Evolutionary conservation across 2,113 vertebrate species (phyloP).

Genomic region (Ammodytes dubius): DNA sequence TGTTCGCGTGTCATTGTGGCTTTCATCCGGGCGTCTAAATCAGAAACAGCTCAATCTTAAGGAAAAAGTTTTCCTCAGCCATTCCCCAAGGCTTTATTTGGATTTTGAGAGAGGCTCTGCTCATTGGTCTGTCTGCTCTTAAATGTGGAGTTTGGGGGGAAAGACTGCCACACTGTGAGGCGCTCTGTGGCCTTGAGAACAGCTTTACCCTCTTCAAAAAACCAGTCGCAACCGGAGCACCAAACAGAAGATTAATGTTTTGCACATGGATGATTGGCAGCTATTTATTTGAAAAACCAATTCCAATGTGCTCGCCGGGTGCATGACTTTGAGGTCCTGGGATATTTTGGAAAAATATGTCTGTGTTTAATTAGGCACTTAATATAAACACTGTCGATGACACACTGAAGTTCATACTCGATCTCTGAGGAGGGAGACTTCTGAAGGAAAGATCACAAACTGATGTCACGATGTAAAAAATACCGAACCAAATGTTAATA

Average conservation of each 20-base stretch:
- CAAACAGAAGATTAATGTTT: conserved; percentile 56
- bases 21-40: conserved; percentile 9
- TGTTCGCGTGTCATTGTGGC: not conserved
- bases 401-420: conserved; percentile 25
- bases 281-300: conserved; percentile 74
- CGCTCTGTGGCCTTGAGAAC: conserved; percentile 64
- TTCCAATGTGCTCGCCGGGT: conserved; percentile 40
- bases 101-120: conserved; percentile 8
- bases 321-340: conserved; percentile 47
- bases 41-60: conserved; percentile 37
- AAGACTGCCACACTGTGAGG: conserved; percentile 19
- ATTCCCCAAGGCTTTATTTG: conserved; percentile 20
- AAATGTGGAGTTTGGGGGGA: conserved; percentile 29
- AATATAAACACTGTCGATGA: conserved; percentile 65
- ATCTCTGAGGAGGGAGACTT: conserved; percentile 6
- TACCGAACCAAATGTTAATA: not conserved
- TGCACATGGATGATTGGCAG: conserved; percentile 75
- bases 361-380: conserved; percentile 71
- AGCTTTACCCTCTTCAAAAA: conserved; percentile 43
- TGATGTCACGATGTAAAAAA: not conserved
- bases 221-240: conserved; percentile 31
- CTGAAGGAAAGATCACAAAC: not conserved
- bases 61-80: not conserved
- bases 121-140: conserved; percentile 22
- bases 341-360: conserved; percentile 63